A percentile compares a stretch with the other conserved stretches of the same genome.
Conservation (phyloP, 2,888 invertebrate species). For the Pegoplata infirma region DNA sequence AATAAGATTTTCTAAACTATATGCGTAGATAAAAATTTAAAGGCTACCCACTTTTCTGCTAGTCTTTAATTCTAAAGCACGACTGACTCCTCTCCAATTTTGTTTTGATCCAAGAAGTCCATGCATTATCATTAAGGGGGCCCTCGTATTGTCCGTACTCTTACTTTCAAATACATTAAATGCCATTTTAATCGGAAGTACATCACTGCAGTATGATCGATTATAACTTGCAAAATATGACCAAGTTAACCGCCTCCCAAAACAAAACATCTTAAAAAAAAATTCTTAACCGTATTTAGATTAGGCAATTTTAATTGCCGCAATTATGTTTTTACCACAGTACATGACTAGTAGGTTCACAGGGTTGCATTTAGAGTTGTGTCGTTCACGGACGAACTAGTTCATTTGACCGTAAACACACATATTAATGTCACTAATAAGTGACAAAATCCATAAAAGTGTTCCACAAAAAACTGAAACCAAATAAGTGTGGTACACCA, state of each 20-base stretch:
- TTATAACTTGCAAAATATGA: neutral
- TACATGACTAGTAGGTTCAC: no score
- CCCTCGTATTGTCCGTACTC: constrained; percentile 71
- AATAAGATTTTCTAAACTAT: no score
- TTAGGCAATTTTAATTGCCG: no score
- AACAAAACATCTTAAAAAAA: neutral
- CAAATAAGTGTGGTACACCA: no score
- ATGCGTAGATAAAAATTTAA: constrained; percentile 3
- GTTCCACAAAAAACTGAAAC: no score
- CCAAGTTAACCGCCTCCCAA: neutral
- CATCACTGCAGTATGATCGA: constrained; percentile 34
- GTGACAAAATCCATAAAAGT: no score
- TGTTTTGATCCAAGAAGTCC: constrained; percentile 91
- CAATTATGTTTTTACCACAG: no score
- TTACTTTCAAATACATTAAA: constrained; percentile 83
- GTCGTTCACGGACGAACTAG: no score
- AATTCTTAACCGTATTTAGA: no score
- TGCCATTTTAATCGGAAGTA: constrained; percentile 81
- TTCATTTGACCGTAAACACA: no score
- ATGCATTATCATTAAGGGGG: constrained; percentile 91
- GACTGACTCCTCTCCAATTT: constrained; percentile 91
- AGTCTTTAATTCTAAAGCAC: constrained; percentile 80
- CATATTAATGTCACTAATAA: no score
- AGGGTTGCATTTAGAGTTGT: no score
- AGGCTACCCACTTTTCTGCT: constrained; percentile 80